A percentile compares a stretch with the other conserved stretches of the same genome.
Evolutionary conservation across 92 coral and sea anemone species (phyloP).

Genomic region (Zoanthus gigantus): DNA sequence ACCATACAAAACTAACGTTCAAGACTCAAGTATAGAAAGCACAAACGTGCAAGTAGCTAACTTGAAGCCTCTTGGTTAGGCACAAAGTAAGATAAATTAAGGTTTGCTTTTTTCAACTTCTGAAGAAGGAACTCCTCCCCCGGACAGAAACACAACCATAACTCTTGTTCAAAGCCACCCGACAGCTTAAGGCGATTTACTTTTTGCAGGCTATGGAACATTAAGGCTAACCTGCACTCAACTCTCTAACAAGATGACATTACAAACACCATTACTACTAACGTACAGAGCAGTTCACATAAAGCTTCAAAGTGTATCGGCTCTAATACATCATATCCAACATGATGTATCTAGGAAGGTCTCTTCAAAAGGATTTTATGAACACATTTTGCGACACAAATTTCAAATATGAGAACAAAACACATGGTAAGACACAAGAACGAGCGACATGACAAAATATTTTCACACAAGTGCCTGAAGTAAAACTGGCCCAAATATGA

Average conservation of each 20-base stretch:
- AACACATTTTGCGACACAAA: neutral
- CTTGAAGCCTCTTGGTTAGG: too few relatives aligned
- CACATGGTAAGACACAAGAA: neutral
- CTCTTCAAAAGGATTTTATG: neutral
- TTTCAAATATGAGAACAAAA: neutral
- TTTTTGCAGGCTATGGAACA: neutral
- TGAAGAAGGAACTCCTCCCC: too few relatives aligned
- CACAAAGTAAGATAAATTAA: too few relatives aligned
- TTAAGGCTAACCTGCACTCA: neutral
- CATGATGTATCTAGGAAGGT: neutral
- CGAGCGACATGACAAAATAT: neutral
- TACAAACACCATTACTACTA: neutral
- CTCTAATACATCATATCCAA: neutral
- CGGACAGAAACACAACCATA: too few relatives aligned
- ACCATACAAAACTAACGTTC: too few relatives aligned
- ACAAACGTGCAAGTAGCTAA: too few relatives aligned
- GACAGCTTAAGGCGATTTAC: neutral
- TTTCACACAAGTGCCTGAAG: conserved; percentile 11
- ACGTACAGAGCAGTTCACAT: neutral
- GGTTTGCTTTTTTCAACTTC: too few relatives aligned
- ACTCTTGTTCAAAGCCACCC: too few relatives aligned
- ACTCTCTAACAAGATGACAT: neutral
- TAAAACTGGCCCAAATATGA: conserved; percentile 53
- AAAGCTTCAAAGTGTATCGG: neutral
- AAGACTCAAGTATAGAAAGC: too few relatives aligned